Conservation (phyloP, 2,797 vertebrate genomes). For the Tangara arthus region DNA sequence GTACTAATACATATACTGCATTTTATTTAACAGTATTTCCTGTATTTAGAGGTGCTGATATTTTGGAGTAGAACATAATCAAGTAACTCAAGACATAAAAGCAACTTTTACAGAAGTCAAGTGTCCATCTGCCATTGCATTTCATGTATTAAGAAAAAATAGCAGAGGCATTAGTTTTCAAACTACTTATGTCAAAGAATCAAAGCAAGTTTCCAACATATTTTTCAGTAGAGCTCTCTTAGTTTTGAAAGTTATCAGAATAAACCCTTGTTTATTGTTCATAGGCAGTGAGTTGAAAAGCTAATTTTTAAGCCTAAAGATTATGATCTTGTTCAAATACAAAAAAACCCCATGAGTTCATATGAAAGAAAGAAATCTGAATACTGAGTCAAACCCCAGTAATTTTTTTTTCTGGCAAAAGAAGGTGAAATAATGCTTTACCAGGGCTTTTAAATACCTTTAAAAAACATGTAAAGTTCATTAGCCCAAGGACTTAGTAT, state of each 20-base stretch:
- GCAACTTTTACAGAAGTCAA: not conserved
- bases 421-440: not conserved
- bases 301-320: not conserved
- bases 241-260: not conserved
- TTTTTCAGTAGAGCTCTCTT: not conserved
- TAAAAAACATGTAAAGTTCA: not conserved
- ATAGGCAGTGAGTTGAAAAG: not conserved
- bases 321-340: not conserved
- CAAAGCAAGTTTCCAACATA: not conserved
- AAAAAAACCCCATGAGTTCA: not conserved
- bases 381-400: not conserved
- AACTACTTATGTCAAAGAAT: not conserved
- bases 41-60: not conserved
- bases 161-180: not conserved
- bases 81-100: not conserved
- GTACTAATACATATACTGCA: not conserved
- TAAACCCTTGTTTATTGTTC: not conserved
- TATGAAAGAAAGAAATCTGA: not conserved
- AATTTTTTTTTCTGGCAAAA: not conserved
- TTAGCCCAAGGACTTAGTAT: not conserved
- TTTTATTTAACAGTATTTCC: not conserved
- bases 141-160: not conserved
- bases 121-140: not conserved
- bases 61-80: not conserved
- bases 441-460: not conserved